A percentile compares a stretch with the other conserved stretches of the same genome.
These are phyloP conservation scores for Drosophila ficusphila DNA, from an alignment of 1,140 invertebrate species.

Conservation along the genomic window DNA sequence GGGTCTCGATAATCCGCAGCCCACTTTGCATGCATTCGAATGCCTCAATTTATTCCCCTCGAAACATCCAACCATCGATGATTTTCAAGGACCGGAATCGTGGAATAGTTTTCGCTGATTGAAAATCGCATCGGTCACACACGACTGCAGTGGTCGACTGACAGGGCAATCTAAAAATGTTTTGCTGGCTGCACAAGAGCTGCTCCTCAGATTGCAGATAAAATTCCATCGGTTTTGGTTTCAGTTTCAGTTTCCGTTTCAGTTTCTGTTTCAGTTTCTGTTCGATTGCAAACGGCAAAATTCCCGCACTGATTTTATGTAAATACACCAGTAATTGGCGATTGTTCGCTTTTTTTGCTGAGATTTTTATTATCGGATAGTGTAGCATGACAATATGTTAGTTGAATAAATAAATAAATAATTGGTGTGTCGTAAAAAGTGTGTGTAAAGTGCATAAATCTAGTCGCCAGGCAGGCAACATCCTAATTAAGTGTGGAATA, in stretches of 20 bases:
- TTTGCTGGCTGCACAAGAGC: conserved; percentile 46
- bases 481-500: conserved; percentile 55
- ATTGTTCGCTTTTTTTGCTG: conserved; percentile 27
- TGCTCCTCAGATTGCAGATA: background rate
- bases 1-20: conserved; percentile 13
- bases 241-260: conserved; percentile 3
- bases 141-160: conserved; percentile 61
- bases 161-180: conserved; percentile 79
- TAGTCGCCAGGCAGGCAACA: conserved; percentile 12
- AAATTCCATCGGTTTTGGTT: conserved; percentile 1
- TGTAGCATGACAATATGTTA: conserved; percentile 76
- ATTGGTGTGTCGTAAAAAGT: conserved; percentile 55
- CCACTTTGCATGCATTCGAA: background rate
- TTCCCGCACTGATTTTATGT: conserved; percentile 25
- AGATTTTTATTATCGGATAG: conserved; percentile 61
- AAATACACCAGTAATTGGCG: conserved; percentile 22
- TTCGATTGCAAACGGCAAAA: background rate
- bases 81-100: conserved; percentile 19
- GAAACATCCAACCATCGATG: background rate
- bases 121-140: conserved; percentile 67
- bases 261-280: background rate
- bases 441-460: conserved; percentile 53
- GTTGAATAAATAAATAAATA: conserved; percentile 82
- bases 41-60: background rate
- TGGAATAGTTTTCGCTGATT: conserved; percentile 61